phyloP scores from a whole-genome alignment of 64 coral and sea anemone species.

The Astreopora myriophthalma region DNA sequence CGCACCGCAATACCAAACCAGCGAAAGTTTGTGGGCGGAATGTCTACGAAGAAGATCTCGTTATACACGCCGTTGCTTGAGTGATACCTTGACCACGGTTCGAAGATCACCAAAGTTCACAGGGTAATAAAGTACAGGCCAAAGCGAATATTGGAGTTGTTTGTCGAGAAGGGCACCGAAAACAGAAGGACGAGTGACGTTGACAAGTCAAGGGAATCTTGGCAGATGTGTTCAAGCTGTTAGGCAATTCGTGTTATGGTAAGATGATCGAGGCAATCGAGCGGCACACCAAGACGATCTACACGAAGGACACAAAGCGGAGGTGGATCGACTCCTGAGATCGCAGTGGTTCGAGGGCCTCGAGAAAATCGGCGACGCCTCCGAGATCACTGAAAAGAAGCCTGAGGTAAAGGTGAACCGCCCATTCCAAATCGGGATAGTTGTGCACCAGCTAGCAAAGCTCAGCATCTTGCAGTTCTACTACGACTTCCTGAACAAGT shows the following conservation, averaged over 20 bases:
- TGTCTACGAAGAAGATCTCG: constrained; percentile 54
- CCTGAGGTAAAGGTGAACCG: neutral
- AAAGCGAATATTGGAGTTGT: constrained; percentile 31
- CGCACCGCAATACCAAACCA: constrained; percentile 3
- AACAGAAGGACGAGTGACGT: constrained; percentile 4
- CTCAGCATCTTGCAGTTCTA: constrained; percentile 54
- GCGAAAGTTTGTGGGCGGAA: constrained; percentile 32
- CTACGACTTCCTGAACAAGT: constrained; percentile 6
- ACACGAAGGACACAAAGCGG: constrained; percentile 2
- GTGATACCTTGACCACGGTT: constrained; percentile 57
- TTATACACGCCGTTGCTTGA: constrained; percentile 36
- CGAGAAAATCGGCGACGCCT: constrained; percentile 35
- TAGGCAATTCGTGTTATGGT: constrained; percentile 30
- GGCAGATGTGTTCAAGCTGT: constrained; percentile 48
- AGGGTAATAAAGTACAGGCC: neutral
- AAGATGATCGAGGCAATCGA: constrained; percentile 62
- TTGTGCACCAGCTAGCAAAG: constrained; percentile 56
- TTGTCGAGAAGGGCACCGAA: constrained; percentile 22
- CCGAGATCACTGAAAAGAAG: too few relatives aligned
- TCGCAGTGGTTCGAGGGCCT: constrained; percentile 49
- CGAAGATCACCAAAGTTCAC: neutral
- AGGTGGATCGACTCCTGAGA: neutral
- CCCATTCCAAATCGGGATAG: constrained; percentile 54
- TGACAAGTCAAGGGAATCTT: neutral
- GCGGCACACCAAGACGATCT: neutral